phyloP scores from a whole-genome alignment of 2,797 vertebrate genomes.

The Aeoliscus strigatus region DNA sequence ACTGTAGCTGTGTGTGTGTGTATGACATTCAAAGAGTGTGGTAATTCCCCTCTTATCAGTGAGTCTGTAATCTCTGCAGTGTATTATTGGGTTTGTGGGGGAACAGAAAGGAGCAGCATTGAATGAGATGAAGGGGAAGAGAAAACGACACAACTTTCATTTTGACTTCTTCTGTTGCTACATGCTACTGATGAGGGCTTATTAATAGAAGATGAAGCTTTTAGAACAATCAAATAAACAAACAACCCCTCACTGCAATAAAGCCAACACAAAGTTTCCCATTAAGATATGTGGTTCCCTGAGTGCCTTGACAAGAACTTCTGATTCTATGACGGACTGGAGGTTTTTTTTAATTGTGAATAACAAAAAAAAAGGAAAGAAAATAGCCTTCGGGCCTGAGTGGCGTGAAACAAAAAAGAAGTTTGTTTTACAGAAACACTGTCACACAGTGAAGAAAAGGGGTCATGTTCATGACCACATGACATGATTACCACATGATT shows the following conservation, averaged over 20 bases:
- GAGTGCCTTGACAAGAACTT: constrained; percentile 48
- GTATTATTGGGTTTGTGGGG: constrained; percentile 58
- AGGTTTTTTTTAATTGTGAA: constrained; percentile 49
- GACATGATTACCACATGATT: too few relatives aligned
- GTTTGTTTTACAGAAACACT: too few relatives aligned
- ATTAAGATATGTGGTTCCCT: constrained; percentile 50
- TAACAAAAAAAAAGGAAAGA: constrained; percentile 21
- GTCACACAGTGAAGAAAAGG: too few relatives aligned
- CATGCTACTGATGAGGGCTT: constrained; percentile 10
- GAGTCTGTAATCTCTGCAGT: constrained; percentile 44
- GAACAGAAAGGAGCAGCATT: constrained; percentile 32
- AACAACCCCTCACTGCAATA: constrained; percentile 38
- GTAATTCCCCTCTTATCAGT: constrained; percentile 64
- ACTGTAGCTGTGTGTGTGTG: constrained; percentile 4
- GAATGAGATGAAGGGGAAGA: constrained; percentile 28
- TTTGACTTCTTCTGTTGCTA: neutral
- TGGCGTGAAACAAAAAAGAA: too few relatives aligned
- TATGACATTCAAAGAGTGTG: constrained; percentile 19
- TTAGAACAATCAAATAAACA: constrained; percentile 16
- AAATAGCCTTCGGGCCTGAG: too few relatives aligned
- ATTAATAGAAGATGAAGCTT: constrained; percentile 39
- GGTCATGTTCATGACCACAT: too few relatives aligned
- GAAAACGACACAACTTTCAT: constrained; percentile 13
- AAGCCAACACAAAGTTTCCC: constrained; percentile 59
- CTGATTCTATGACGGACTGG: constrained; percentile 42